A percentile compares a stretch with the other conserved stretches of the same genome.
Evolutionary conservation across 2,113 vertebrate genomes (phyloP).

Genomic region (Burhinus bistriatus): DNA sequence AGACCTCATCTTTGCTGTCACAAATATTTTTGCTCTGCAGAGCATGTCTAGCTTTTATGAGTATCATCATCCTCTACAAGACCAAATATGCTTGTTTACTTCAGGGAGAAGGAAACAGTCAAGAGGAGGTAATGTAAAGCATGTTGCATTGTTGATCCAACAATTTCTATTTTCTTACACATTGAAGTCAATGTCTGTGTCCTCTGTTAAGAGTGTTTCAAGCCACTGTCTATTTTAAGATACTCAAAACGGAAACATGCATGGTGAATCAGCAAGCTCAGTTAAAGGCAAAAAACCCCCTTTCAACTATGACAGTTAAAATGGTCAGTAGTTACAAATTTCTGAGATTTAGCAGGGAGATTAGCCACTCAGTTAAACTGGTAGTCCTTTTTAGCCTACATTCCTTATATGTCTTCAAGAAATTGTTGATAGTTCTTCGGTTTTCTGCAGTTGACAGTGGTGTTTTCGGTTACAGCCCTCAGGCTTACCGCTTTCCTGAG

Average conservation of each 20-base stretch:
- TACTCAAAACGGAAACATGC: background rate
- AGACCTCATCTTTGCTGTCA: background rate
- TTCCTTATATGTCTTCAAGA: background rate
- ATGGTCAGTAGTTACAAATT: background rate
- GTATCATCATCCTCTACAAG: background rate
- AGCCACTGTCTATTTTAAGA: background rate
- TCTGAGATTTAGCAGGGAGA: background rate
- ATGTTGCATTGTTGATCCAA: background rate
- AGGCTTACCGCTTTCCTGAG: background rate
- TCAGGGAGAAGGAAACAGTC: background rate
- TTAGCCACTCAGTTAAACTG: background rate
- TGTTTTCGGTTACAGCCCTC: background rate
- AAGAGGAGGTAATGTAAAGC: background rate
- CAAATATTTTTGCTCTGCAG: background rate
- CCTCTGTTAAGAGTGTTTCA: background rate
- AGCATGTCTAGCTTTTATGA: background rate
- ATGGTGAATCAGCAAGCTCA: background rate
- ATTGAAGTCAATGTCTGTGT: background rate
- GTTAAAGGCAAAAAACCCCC: background rate
- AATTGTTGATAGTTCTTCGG: background rate
- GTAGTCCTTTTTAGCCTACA: background rate
- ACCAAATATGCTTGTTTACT: background rate
- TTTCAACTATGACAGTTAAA: background rate
- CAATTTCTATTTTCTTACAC: background rate
- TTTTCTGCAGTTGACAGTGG: background rate